Evolutionary conservation across 2,888 invertebrate species (phyloP).

Genomic region (Eilema depressum): DNA sequence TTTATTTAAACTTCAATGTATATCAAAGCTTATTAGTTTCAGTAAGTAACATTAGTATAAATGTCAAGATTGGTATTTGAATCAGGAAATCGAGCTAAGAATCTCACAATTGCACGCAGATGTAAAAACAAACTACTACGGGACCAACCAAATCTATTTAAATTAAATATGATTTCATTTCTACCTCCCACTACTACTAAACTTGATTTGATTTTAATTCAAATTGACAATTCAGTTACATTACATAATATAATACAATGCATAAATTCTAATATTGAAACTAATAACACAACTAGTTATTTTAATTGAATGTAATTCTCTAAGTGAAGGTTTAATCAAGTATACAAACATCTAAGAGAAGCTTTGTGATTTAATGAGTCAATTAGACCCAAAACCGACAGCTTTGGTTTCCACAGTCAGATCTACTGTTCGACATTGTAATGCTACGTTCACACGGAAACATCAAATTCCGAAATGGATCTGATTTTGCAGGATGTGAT

Average conservation of each 20-base stretch:
- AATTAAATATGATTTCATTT: too few relatives aligned
- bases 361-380: constrained; percentile 13
- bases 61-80: too few relatives aligned
- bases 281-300: neutral
- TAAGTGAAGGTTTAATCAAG: constrained; percentile 8
- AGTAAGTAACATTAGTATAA: too few relatives aligned
- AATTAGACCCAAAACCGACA: constrained; percentile 11
- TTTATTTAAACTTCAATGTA: too few relatives aligned
- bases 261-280: constrained; percentile 1
- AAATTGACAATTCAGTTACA: neutral
- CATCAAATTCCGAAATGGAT: too few relatives aligned
- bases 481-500: too few relatives aligned
- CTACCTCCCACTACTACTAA: neutral
- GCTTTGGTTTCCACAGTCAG: neutral
- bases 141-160: too few relatives aligned
- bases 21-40: too few relatives aligned
- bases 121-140: too few relatives aligned
- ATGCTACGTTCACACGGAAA: constrained; percentile 14
- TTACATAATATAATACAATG: neutral
- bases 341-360: neutral
- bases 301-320: neutral
- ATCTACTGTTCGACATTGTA: neutral
- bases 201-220: neutral
- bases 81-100: too few relatives aligned
- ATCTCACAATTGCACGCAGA: too few relatives aligned